Percentiles rank a stretch among this genome's conserved stretches.
phyloP scores from a whole-genome alignment of 1,140 invertebrate genomes.

The Drosophila malerkotliana region DNA sequence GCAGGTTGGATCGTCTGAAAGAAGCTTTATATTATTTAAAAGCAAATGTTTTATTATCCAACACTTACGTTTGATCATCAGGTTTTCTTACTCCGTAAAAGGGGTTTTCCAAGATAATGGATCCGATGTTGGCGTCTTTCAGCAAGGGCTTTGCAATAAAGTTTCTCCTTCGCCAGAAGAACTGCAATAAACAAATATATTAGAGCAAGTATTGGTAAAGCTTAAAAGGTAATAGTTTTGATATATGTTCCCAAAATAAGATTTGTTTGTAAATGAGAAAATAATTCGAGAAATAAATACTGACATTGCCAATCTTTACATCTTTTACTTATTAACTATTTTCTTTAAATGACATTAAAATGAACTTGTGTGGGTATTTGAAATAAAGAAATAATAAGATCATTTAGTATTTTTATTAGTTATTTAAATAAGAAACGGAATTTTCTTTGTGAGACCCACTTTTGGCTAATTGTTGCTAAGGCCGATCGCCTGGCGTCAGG shows the following conservation, averaged over 20 bases:
- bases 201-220: neutral
- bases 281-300: neutral
- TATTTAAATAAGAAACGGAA: neutral
- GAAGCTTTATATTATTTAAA: neutral
- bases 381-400: neutral
- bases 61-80: constrained; percentile 92
- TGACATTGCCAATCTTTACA: neutral
- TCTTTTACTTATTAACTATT: no score
- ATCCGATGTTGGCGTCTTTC: constrained; percentile 95
- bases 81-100: constrained; percentile 98
- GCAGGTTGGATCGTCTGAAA: constrained; percentile 93
- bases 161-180: constrained; percentile 95
- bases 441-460: constrained; percentile 26
- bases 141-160: constrained; percentile 93
- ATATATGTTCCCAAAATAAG: neutral
- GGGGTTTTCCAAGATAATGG: constrained; percentile 98
- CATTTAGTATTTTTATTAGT: neutral
- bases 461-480: constrained; percentile 17
- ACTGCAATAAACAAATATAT: constrained; percentile 86
- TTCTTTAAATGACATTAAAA: neutral
- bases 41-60: neutral
- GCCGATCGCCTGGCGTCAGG: constrained; percentile 29
- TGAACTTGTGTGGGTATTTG: neutral
- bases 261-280: neutral
- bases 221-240: neutral